Evolutionary conservation across 2,888 invertebrate species (phyloP).

Genomic region (Norana najaformis): DNA sequence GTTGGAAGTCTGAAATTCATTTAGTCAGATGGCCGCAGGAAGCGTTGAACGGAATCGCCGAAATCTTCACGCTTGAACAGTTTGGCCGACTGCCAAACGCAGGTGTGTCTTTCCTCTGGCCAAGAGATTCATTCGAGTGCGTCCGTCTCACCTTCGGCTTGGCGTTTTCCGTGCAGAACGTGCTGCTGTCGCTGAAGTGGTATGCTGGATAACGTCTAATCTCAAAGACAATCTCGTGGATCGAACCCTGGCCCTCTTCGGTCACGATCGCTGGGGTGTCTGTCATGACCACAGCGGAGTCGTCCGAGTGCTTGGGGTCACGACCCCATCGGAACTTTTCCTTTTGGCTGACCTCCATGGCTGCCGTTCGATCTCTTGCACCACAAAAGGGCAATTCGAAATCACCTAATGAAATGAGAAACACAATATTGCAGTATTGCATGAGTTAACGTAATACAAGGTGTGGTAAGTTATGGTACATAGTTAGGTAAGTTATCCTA

Average conservation of each 20-base stretch:
- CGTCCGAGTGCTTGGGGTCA: constrained; percentile 8
- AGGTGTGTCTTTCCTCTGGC: neutral
- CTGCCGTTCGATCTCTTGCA: neutral
- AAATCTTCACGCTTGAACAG: neutral
- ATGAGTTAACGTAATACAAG: too few relatives aligned
- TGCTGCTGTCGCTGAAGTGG: neutral
- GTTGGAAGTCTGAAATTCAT: neutral
- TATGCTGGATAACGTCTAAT: constrained; percentile 24
- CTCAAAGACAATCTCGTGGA: constrained; percentile 20
- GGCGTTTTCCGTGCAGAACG: constrained; percentile 23
- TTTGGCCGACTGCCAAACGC: neutral
- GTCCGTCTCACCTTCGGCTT: constrained; percentile 26
- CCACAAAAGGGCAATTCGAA: neutral
- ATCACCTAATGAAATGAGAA: neutral
- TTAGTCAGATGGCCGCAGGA: constrained; percentile 20
- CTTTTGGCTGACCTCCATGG: neutral
- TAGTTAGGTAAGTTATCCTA: too few relatives aligned
- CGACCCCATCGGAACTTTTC: neutral
- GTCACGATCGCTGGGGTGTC: neutral
- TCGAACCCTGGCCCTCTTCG: neutral
- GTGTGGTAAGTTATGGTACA: neutral
- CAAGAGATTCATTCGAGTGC: constrained; percentile 23
- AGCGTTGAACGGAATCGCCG: neutral
- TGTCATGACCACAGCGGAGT: neutral
- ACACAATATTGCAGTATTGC: too few relatives aligned